Evolutionary conservation across 2,113 vertebrate species (phyloP).

Genomic region (Hemichromis elongatus): DNA sequence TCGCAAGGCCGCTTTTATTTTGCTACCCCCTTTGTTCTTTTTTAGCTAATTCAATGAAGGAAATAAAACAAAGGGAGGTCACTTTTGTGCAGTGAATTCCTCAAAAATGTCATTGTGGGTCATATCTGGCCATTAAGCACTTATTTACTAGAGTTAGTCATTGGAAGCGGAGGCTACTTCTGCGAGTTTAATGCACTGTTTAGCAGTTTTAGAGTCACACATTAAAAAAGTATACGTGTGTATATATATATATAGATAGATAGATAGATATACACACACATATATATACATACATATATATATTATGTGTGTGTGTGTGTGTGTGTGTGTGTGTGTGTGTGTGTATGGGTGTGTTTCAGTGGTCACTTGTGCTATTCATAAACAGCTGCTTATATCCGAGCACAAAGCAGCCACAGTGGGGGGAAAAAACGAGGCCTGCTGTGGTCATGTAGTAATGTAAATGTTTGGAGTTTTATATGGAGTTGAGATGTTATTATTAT

Average conservation of each 20-base stretch:
- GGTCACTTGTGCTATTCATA: constrained; percentile 65
- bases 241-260: constrained; percentile 53
- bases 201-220: constrained; percentile 30
- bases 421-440: constrained; percentile 39
- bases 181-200: constrained; percentile 27
- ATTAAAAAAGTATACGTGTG: neutral
- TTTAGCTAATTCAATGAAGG: constrained; percentile 30
- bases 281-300: constrained; percentile 8
- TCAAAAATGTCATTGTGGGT: neutral
- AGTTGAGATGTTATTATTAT: constrained; percentile 68
- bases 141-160: constrained; percentile 38
- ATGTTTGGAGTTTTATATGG: constrained; percentile 74
- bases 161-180: constrained; percentile 11
- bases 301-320: neutral
- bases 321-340: neutral
- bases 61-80: constrained; percentile 30
- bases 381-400: constrained; percentile 61
- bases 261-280: neutral
- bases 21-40: neutral
- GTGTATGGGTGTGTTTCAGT: constrained; percentile 69
- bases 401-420: constrained; percentile 61
- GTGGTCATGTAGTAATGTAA: constrained; percentile 71
- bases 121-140: constrained; percentile 5
- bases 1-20: constrained; percentile 40
- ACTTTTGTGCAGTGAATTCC: constrained; percentile 15